A percentile compares a stretch with the other conserved stretches of the same genome.
Evolutionary conservation across 2,797 vertebrate genomes (phyloP).

Genomic region (Uromys caudimaculatus): DNA sequence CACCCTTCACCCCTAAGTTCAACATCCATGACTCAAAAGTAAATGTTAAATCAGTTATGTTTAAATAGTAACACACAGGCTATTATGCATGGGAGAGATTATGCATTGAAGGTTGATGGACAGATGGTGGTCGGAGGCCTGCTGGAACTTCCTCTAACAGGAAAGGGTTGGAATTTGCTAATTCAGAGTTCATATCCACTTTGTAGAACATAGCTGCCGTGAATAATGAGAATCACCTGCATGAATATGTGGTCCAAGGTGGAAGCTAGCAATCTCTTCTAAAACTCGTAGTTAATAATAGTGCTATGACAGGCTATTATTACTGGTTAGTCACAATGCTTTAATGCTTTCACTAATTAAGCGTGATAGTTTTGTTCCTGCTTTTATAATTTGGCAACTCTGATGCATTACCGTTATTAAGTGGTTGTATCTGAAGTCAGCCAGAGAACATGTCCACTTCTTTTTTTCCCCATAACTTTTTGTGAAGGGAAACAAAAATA

Average conservation of each 20-base stretch:
- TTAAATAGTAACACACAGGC: conserved; percentile 1
- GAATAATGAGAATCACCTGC: background rate
- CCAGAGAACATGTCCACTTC: background rate
- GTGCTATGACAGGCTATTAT: background rate
- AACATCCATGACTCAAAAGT: conserved; percentile 9
- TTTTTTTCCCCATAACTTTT: background rate
- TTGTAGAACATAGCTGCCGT: background rate
- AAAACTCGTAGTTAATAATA: background rate
- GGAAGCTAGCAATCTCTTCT: background rate
- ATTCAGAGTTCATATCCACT: background rate
- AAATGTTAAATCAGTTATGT: background rate
- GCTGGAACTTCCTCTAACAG: background rate
- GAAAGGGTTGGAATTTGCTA: background rate
- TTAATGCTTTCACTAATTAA: conserved; percentile 28
- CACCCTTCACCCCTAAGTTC: background rate
- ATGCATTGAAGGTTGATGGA: conserved; percentile 12
- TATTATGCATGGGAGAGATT: background rate
- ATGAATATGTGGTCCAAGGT: background rate
- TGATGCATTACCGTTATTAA: background rate
- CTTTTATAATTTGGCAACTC: conserved; percentile 18
- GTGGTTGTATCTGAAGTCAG: background rate
- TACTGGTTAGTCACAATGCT: background rate
- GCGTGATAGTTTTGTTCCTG: conserved; percentile 1
- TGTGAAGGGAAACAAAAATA: background rate
- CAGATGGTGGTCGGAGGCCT: background rate